Evolutionary conservation across 64 coral and sea anemone species (phyloP), one percentile per base, ranked within the genome.

Genomic region (Porites australiensis): DNA sequence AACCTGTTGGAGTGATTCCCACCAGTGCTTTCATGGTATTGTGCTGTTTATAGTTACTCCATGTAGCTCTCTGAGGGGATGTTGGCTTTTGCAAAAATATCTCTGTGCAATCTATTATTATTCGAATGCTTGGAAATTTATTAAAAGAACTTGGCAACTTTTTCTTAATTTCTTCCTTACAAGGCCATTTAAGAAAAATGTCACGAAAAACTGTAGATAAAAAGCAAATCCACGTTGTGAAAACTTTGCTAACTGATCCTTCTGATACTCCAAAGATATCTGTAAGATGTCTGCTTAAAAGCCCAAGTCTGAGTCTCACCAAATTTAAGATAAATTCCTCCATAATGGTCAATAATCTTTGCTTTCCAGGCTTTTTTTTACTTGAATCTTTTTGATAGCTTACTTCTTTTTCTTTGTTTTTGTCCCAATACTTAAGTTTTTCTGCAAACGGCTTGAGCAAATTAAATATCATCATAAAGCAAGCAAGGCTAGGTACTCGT

Each of bases 241-340:
- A 54, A 54, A 54, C 52, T 54, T 54, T 54, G 4, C 92, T 94
- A 18, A 94, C 69, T 45, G 70, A 57, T n/a, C 75, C 47, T 54
- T 82, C 48, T 14, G 84, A 93, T 53, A 88, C 62, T 59, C 16
- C 69, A 86, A 93, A 93, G 10, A 93, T 93, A 63, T 88, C 91
- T 50, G 91, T 62, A 54, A 54, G 52, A 54, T 54, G 52, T 54
- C 52, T 54, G 52, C 52, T 54, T 54, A 54, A 54, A 54, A 54
- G 52, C 52, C 52, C 52, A 9, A 81, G 91, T 48, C 91, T 93
- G 43, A 88, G 73, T 88, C 83, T 93, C 23, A 82, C 74, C 21
- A 93, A 54, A 79, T 55, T 47, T 60, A 93, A 55, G 68, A 93
- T 44, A 27, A 93, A 93, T 63, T 93, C 91, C 70, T 93, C 59